A percentile compares a stretch with the other conserved stretches of the same genome.
Conservation (phyloP, 2,797 vertebrate species). For the Sebastes matsubarae region DNA sequence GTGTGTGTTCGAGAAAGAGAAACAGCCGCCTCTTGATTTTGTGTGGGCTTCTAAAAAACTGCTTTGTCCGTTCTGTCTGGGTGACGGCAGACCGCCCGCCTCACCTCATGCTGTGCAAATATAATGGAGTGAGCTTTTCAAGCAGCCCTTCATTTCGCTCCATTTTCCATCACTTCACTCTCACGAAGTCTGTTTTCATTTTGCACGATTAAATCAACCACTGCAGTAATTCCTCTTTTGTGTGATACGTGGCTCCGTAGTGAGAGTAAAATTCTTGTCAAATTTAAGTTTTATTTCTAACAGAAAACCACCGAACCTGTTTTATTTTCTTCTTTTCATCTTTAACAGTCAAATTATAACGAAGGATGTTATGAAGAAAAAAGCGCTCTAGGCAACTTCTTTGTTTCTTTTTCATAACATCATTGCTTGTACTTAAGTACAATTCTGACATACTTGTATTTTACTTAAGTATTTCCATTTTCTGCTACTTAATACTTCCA, state of each 20-base stretch:
- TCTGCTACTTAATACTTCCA: no score
- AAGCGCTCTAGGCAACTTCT: neutral
- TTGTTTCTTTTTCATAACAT: neutral
- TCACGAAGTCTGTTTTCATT: conserved; percentile 24
- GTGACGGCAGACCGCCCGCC: conserved; percentile 41
- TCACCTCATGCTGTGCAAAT: conserved; percentile 57
- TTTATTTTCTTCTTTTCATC: neutral
- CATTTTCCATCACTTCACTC: conserved; percentile 19
- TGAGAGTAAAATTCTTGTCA: neutral
- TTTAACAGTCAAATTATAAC: neutral
- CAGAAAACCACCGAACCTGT: neutral
- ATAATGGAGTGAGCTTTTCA: conserved; percentile 49
- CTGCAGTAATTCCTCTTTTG: neutral
- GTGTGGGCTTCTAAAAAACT: conserved; percentile 49
- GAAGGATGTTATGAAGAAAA: neutral
- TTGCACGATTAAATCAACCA: neutral
- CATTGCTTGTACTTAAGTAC: neutral
- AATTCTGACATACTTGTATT: no score
- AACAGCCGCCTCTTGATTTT: conserved; percentile 22
- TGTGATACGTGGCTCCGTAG: neutral
- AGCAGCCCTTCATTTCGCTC: conserved; percentile 33
- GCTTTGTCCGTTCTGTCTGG: conserved; percentile 39
- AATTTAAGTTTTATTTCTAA: neutral
- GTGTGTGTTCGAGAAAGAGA: conserved; percentile 15
- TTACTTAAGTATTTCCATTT: no score